Evolutionary conservation across 2,797 vertebrate genomes (phyloP), one percentile per base, ranked within the genome.

Genomic region (Rhinoraja longicauda): DNA sequence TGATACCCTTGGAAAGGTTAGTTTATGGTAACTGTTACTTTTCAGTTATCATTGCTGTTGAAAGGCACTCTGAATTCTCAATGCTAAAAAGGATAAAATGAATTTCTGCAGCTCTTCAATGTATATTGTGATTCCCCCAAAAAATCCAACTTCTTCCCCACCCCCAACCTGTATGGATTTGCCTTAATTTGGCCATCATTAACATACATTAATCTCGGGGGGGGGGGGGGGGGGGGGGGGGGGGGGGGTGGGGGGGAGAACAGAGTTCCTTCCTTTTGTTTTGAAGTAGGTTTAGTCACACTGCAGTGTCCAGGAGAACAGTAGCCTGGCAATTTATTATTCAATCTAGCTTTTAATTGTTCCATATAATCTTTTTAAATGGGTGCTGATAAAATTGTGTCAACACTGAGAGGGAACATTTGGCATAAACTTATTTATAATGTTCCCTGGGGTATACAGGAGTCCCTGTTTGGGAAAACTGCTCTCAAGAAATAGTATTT

Each of bases 321-420:
- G 70, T 75, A 19, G 72, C 39, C 39, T 57, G 21, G n/a, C 39
- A 75, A 26, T 29, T 29, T 75, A 92, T 92, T 92, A 73, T 75
- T 92, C 24, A 92, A 92, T 92, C 24, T 26, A 92, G 36, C 26
- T 73, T 92, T 92, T 92, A 75, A 92, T 75, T 75, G 53, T 75
- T 57, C 70, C 39, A 92, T 73, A 75, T 53, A 75, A 92, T 73
- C 75, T 53, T 53, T 26, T 72, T 45, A 75, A 92, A 92, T 53
- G 10, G 72, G 39, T 15, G 70, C 90, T 75, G 72, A 92, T 75
- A 75, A 45, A 75, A 57, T 26, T 53, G 72, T 57, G 90, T 92
- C 90, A 73, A 92, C 45, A 75, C 24, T 45, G 90, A 92, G 29
- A 1, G 3, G 36, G 6, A n/a, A 19, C 8, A 72, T 91, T 91